These are phyloP conservation scores for Lycophotia porphyrea DNA, from an alignment of 2,888 invertebrate species.

Conservation along the genomic window DNA sequence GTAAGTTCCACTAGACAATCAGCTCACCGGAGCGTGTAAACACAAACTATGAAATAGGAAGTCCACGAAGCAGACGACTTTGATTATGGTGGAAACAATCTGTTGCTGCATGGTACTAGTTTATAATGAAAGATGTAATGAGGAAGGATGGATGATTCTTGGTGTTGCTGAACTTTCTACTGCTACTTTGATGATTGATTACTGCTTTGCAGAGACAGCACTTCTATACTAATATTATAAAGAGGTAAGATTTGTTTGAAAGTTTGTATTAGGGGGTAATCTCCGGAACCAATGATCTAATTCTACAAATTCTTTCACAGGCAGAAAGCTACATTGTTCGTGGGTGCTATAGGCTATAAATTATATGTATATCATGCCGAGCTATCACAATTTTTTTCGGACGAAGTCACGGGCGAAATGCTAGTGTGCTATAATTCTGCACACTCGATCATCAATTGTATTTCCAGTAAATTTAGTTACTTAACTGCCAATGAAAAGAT, in stretches of 20 bases:
- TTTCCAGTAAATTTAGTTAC: not conserved
- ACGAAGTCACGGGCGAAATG: too few relatives aligned
- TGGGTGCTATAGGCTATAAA: too few relatives aligned
- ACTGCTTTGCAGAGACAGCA: not conserved
- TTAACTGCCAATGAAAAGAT: not conserved
- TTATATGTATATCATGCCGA: too few relatives aligned
- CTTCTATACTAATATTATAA: too few relatives aligned
- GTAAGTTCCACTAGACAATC: slow-evolving; percentile 64
- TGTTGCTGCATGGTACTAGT: slow-evolving; percentile 49
- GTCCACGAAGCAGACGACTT: slow-evolving; percentile 68
- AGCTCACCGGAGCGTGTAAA: slow-evolving; percentile 76
- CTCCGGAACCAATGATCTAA: too few relatives aligned
- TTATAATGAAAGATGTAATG: slow-evolving; percentile 67
- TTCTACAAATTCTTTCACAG: too few relatives aligned
- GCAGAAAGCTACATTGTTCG: too few relatives aligned
- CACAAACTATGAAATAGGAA: slow-evolving; percentile 76
- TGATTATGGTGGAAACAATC: slow-evolving; percentile 79
- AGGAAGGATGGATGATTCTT: slow-evolving; percentile 59
- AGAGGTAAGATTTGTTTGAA: too few relatives aligned
- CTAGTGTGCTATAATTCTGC: not conserved
- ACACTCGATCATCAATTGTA: too few relatives aligned
- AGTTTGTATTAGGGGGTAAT: too few relatives aligned
- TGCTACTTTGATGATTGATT: slow-evolving; percentile 29
- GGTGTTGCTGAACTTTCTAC: slow-evolving; percentile 32
- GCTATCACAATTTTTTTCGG: too few relatives aligned